phyloP scores from a whole-genome alignment of 2,888 invertebrate species.

The Allacma fusca region DNA sequence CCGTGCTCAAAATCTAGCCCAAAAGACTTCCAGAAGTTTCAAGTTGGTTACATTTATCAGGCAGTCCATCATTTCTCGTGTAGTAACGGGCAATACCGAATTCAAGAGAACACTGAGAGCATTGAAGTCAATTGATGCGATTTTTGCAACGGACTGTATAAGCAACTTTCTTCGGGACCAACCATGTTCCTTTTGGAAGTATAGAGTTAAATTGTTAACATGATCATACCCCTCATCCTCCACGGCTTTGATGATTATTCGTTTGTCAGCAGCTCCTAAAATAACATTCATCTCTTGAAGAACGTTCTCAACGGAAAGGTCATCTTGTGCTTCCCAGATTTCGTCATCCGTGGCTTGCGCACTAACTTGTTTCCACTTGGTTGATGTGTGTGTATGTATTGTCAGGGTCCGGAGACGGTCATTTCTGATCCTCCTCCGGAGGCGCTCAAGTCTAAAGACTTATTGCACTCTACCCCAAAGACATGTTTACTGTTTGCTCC shows the following conservation, averaged over 20 bases:
- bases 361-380: neutral
- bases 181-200: constrained; percentile 94
- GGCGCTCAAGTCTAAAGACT: no score
- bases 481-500: no score
- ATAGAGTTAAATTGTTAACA: constrained; percentile 84
- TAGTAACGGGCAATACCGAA: constrained; percentile 85
- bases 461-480: no score
- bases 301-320: neutral
- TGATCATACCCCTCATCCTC: constrained; percentile 84
- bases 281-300: constrained; percentile 27
- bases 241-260: constrained; percentile 84
- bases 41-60: constrained; percentile 79
- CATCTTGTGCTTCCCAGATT: constrained; percentile 22
- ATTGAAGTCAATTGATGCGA: constrained; percentile 84
- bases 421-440: no score
- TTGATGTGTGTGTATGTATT: no score
- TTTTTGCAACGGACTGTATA: constrained; percentile 84
- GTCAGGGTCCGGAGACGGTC: no score
- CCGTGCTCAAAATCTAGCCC: constrained; percentile 89
- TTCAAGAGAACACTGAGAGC: constrained; percentile 83
- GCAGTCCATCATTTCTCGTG: constrained; percentile 70
- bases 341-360: constrained; percentile 28
- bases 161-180: constrained; percentile 85
- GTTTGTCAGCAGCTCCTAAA: constrained; percentile 75
- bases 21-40: constrained; percentile 83